Conservation (phyloP, 2,797 vertebrate genomes). For the Chaetophractus vellerosus region DNA sequence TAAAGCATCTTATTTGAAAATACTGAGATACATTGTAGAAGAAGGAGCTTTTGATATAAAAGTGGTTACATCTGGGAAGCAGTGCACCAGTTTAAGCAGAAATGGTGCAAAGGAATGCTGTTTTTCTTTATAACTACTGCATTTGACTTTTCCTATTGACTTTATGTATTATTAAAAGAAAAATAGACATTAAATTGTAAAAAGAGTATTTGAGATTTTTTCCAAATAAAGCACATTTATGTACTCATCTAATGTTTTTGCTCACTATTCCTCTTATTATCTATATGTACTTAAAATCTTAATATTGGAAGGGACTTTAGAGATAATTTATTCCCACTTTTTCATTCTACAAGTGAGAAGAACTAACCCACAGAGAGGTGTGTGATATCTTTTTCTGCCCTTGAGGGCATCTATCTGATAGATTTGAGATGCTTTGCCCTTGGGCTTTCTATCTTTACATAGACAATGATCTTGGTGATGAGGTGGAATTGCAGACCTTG, state of each 20-base stretch:
- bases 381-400: not conserved
- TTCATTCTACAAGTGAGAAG: no score
- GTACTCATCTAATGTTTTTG: not conserved
- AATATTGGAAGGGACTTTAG: no score
- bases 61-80: not conserved
- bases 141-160: not conserved
- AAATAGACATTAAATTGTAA: not conserved
- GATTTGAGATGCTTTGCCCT: fast-evolving
- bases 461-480: not conserved
- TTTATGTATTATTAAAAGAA: no score
- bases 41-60: not conserved
- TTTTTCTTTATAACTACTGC: not conserved
- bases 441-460: not conserved
- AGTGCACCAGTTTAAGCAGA: not conserved
- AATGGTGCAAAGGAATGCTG: not conserved
- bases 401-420: not conserved
- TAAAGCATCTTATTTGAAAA: not conserved
- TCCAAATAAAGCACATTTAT: not conserved
- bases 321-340: not conserved
- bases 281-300: no score
- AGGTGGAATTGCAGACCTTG: not conserved
- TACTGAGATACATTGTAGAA: not conserved
- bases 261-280: not conserved
- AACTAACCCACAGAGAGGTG: no score
- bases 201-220: not conserved